Base-by-base conservation (phyloP, 1,140 invertebrate species). In the Andricus grossulariae region DNA sequence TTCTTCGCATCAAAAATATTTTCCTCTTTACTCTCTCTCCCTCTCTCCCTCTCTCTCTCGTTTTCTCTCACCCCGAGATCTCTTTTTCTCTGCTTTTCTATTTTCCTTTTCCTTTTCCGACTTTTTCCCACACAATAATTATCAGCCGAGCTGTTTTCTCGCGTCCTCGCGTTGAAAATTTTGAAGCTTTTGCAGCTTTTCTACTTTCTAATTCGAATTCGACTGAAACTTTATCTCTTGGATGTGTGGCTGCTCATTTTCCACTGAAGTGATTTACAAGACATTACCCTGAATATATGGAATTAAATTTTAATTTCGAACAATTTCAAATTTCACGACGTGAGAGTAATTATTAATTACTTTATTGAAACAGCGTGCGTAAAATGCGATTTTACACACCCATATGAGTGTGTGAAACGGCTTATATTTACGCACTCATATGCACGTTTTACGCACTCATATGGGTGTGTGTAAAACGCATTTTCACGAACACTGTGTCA, bases 1-100 rank as follows among this genome's bases (percentile, higher is more conserved):
- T 86, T 86, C 83, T 77, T 74, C 78, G 78, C 80, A 85, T 87
- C 71, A 77, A 79, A 80, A 79, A 82, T 79, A 84, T 79, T 80
- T 72, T 57, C 39, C 70, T 60, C 49, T 57, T 51, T 71, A 60
- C 21, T 71, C 71, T 45, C 25, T 3, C 25, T 52, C 39, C 70
- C 55, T 32, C 54, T 51, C 71, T 55, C 21, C 70, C 71, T 45
- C 19, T 52, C 16, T 32, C 66, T 57, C 19, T 32, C 55, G 54
- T 39, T 32, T 11, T 45, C 21, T 15, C 60, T 6, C 16, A 45
- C 10, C 39, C 39, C 0, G 39, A 45, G 39, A 4, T 10, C 7
- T 66, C 7, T 0, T 66, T 45, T 60, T 45, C n/a, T 25, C 6
- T 16, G 32, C 13, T 12, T 57, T 21, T 25, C 13, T 12, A 57